Base-by-base conservation (phyloP, 1,140 invertebrate species). In the Meloidogyne hapla region DNA sequence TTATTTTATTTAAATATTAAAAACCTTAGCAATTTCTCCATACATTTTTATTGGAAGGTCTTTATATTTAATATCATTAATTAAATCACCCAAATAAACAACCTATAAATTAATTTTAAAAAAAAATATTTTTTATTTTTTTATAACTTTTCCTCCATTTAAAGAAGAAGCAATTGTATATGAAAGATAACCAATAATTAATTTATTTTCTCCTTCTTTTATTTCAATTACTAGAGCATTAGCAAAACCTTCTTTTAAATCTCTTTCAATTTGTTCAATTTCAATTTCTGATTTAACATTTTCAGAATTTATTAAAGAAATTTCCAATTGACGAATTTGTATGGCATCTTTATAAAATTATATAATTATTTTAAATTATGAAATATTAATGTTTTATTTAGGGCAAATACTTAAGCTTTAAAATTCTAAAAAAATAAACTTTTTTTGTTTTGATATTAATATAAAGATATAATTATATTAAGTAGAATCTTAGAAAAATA, bases 221-320 rank as follows among this genome's bases (percentile, higher is more conserved):
- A 56, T 56, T 56, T n/a, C 18, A 56, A 56, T 21, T n/a, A 56
- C 48, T 56, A 56, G n/a, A 56, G 48, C 48, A 56, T 56, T n/a
- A 0, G 18, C 48, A 56, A 15, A 56, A 56, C 48, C 48, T 21
- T 56, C 48, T 8, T 9, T n/a, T 8, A 56, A 56, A 56, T 56
- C 48, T 56, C n/a, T 56, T 56, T 56, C 48, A 56, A 56, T 56
- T 56, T 56, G 48, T n/a, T 56, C 48, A 56, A 56, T n/a, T 56
- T 9, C 48, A 56, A 56, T 56, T 15, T 56, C 48, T 56, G 48
- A 18, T 56, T 56, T 56, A 13, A 56, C n/a, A 56, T 56, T 56
- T n/a, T 56, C 48, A 21, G 18, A n/a, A n/a, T 56, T 56, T n/a
- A 56, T 56, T 9, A 56, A 8, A 56, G 18, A n/a, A 56, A n/a